These are phyloP conservation scores for Myocastor coypus DNA, from an alignment of 2,113 vertebrate genomes.

Conservation along the genomic window DNA sequence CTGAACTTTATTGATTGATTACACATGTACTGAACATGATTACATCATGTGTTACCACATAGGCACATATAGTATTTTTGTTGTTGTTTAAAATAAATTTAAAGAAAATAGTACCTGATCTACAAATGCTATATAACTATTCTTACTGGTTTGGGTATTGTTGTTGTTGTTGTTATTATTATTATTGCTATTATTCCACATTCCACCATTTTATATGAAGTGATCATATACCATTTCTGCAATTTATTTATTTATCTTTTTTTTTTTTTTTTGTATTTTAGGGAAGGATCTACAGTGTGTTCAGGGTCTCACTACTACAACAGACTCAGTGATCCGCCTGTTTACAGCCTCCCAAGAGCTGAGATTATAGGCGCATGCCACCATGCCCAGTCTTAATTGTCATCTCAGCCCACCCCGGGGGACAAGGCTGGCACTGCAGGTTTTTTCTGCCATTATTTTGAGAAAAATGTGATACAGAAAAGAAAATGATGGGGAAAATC, in stretches of 20 bases:
- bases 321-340: too few relatives aligned
- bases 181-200: background rate
- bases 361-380: too few relatives aligned
- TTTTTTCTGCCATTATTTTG: background rate
- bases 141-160: background rate
- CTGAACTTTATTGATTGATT: background rate
- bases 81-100: background rate
- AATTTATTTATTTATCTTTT: too few relatives aligned
- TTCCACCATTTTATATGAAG: background rate
- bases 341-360: too few relatives aligned
- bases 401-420: too few relatives aligned
- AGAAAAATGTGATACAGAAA: conserved; percentile 1
- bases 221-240: background rate
- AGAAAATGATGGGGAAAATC: background rate
- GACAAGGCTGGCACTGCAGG: too few relatives aligned
- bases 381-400: too few relatives aligned
- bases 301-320: too few relatives aligned
- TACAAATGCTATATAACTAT: background rate
- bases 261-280: too few relatives aligned
- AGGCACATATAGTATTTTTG: background rate
- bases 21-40: background rate
- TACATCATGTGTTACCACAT: background rate
- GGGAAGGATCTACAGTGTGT: too few relatives aligned
- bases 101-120: background rate
- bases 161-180: background rate